phyloP scores from a whole-genome alignment of 2,888 invertebrate species.

The Priapulus caudatus region DNA sequence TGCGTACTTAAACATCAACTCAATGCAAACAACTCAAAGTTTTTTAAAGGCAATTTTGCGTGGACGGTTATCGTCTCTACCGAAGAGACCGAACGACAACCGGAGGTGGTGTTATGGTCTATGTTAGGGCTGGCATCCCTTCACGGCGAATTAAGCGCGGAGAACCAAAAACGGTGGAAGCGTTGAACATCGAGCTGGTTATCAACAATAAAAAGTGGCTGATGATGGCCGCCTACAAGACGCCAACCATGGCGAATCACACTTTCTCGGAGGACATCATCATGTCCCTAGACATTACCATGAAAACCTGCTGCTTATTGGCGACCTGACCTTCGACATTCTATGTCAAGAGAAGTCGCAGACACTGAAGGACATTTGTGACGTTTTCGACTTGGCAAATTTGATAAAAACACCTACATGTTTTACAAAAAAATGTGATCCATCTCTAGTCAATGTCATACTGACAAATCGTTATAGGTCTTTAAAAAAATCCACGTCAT shows the following conservation, averaged over 20 bases:
- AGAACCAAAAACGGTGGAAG: neutral
- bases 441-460: neutral
- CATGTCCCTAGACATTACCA: neutral
- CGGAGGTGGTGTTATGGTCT: neutral
- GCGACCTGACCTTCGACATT: neutral
- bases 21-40: no score
- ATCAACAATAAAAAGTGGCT: neutral
- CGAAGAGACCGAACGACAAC: neutral
- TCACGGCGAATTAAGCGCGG: neutral
- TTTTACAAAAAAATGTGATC: neutral
- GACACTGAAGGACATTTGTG: neutral
- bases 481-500: neutral
- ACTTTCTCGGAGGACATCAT: neutral
- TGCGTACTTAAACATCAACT: no score
- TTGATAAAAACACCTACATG: neutral
- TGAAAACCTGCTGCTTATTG: neutral
- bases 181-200: neutral
- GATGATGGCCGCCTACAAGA: neutral
- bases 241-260: neutral
- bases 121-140: neutral
- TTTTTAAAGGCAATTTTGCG: no score
- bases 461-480: neutral
- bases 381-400: conserved; percentile 1
- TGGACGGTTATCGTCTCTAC: neutral
- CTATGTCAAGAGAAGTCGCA: neutral